Base-by-base conservation (phyloP, 2,797 vertebrate genomes). In the Petrocephalus schoutedeni region DNA sequence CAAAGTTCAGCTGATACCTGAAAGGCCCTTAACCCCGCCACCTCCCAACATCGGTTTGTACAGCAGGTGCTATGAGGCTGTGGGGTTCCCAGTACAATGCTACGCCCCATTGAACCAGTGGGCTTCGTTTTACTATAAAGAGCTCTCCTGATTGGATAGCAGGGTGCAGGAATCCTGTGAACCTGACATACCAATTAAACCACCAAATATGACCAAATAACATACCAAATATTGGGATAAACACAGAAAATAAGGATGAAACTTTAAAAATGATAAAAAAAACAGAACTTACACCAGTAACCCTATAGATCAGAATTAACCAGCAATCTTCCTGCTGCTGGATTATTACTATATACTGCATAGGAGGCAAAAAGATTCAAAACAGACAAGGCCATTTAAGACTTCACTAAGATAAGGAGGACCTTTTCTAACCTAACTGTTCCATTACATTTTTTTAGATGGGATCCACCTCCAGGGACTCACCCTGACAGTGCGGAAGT, bases 401-500 rank as follows among this genome's bases (percentile, higher is more conserved):
- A 49, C 7, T 9, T 8, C 41, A n/a, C 36, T 16, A 28, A 7
- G 32, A 71, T 36, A n/a, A n/a, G n/a, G n/a, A n/a, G n/a, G n/a
- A n/a, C n/a, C n/a, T n/a, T n/a, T n/a, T n/a, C n/a, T n/a, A n/a
- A n/a, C n/a, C n/a, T n/a, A n/a, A 23, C 7, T 23, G 21, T 23
- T 61, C 2, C 14, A 56, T 16, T 28, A 4, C 21, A 23, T 54
- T 0, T 32, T 64, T 64, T 64, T 23, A 64, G 21, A 64, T 28
- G 59, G 41, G 41, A 88, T 77, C 49, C 49, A 74, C 86, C 4
- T 1, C 14, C 53, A 23, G 59, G 49, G 28, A 92, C 97, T 96
- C 92, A 99, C 98, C 94, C 96, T 93, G 87, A 99, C 97, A 0
- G 98, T 99, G 91, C 96, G 95, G 94, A 99, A 99, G 92, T 97